Base-by-base conservation (phyloP, 2,888 invertebrate species). In the Adelognathus sp. region DNA sequence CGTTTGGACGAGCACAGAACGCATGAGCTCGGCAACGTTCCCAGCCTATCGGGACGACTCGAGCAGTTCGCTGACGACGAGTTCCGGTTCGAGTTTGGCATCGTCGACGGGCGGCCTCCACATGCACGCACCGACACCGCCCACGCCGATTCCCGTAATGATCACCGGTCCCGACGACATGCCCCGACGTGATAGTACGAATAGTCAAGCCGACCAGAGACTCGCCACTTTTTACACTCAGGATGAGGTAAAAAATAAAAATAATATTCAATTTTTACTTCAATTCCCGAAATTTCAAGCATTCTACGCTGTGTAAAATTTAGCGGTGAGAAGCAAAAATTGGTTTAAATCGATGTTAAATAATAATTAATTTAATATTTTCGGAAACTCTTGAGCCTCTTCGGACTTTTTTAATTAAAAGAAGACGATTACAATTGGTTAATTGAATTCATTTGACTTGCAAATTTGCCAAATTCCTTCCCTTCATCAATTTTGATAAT, bases 31-130 rank as follows among this genome's bases (percentile, higher is more conserved):
- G 80, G 90, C 85, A 18, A 87, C 90, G 7, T 92, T 92, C 79
- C 91, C 92, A 21, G 90, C 91, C 33, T 88, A 92, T 78, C 88
- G 92, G 18, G 94, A 94, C 84, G 94, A 94, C 83, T 95, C 94
- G 3, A 89, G 94, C 66, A 94, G 94, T 84, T 95, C 94, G 52
- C 93, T 94, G 61, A 94, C 94, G 83, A 89, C 76, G 86, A 90
- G 89, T 84, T 87, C 92, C 73, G 87, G 88, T 63, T 88, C 90
- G 69, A 89, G 90, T 81, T 82, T 87, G 79, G 88, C 87, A 46
- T 89, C 90, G 16, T 90, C 90, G 31, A 85, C 85, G 27, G 88
- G 89, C 41, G 89, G 90, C 36, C 76, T 90, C 61, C 93, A 93
- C 83, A 93, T 94, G 76, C 94, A 94, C 85, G 94, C 94, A 36